Evolutionary conservation across 2,888 invertebrate species (phyloP), one percentile per base, ranked within the genome.

Genomic region (Achlya flavicornis): DNA sequence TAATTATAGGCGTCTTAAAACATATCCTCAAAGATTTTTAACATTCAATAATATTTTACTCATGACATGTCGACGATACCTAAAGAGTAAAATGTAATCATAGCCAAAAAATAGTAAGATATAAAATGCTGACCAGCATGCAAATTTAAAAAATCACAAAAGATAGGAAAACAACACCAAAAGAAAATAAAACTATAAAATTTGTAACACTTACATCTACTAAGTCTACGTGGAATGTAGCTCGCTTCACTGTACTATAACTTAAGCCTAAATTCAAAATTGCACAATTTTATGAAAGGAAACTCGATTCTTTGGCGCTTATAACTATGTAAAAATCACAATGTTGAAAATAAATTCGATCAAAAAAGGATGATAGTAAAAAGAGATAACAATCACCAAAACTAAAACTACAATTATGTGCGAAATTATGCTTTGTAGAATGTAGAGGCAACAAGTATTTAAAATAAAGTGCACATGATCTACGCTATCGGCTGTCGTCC

Each of bases 281-380:
- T 91, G 91, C 91, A 91, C 90, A 81, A 81, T 77, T 78, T 72
- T 75, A 83, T 53, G n/a, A 19, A 82, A 83, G 87, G 87, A 86
- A 90, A 86, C 83, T 82, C 74, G 76, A 84, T 85, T 90, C 92
- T 93, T 93, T 92, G 93, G 93, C 83, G 81, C 90, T 90, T 91
- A 90, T 73, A 71, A 85, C 84, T 86, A 86, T 66, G 77, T 38
- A 79, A 80, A 84, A 88, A 91, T 90, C 90, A 91, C 89, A 89
- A 85, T 78, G 76, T 71, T 78, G 72, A 75, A 81, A 84, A 82
- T 81, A 88, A 89, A 90, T 86, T 88, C 86, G 85, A 86, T 86
- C 82, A 68, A 77, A 80, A 79, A 78, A 71, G 77, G 73, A 70
- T 71, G 74, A 76, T 77, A 81, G 69, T 70, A 74, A 70, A 67